A percentile compares a stretch with the other conserved stretches of the same genome.
Evolutionary conservation across 2,888 invertebrate species (phyloP).

Genomic region (Micoletzkya japonica): DNA sequence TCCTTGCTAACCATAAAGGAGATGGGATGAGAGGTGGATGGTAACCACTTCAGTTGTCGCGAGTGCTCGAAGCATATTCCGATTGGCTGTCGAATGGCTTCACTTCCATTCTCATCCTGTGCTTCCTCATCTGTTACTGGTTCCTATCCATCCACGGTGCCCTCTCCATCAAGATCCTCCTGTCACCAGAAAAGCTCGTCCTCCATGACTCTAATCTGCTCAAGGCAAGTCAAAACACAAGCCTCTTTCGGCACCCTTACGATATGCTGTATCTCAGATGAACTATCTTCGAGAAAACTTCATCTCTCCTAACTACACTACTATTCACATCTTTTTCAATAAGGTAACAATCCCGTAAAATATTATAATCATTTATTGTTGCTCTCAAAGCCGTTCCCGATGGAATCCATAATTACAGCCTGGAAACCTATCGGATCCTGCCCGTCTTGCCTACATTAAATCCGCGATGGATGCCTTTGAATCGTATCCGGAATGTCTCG

Average conservation of each 20-base stretch:
- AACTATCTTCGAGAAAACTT: conserved; percentile 53
- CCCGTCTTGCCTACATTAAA: conserved; percentile 36
- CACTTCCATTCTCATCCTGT: conserved; percentile 50
- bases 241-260: background rate
- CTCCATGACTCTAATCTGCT: conserved; percentile 53
- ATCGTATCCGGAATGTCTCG: conserved; percentile 49
- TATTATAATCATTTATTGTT: background rate
- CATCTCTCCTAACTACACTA: conserved; percentile 56
- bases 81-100: conserved; percentile 55
- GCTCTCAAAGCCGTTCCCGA: no score
- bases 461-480: conserved; percentile 51
- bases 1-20: background rate
- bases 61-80: conserved; percentile 48
- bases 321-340: conserved; percentile 54
- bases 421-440: conserved; percentile 47
- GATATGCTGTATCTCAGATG: conserved; percentile 36
- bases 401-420: conserved; percentile 36
- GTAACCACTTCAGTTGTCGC: conserved; percentile 18
- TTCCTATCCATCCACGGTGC: conserved; percentile 43
- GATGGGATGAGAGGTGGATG: background rate
- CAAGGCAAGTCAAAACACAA: conserved; percentile 34
- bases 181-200: conserved; percentile 57
- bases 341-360: conserved; percentile 36
- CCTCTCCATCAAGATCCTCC: conserved; percentile 46
- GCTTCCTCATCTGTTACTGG: conserved; percentile 49